phyloP scores from a whole-genome alignment of 2,113 vertebrate genomes.

The Heterotis niloticus region DNA sequence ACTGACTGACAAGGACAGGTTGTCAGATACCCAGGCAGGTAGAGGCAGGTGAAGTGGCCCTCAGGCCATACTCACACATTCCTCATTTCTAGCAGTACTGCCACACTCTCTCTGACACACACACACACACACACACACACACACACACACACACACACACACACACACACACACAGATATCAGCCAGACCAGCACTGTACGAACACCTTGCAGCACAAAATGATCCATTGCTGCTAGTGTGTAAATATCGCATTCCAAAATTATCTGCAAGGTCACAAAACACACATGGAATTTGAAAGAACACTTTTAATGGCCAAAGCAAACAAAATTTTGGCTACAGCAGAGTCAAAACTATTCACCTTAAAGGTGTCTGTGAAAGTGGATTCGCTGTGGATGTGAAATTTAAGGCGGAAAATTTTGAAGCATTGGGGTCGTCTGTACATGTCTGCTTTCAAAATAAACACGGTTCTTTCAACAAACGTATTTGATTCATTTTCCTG shows the following conservation, averaged over 20 bases:
- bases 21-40: constrained; percentile 57
- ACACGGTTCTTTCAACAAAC: too few relatives aligned
- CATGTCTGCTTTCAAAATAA: too few relatives aligned
- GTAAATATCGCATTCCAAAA: background rate
- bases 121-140: constrained; percentile 37
- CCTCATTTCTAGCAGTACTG: constrained; percentile 54
- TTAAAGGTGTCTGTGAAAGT: too few relatives aligned
- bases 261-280: background rate
- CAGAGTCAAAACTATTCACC: background rate
- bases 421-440: too few relatives aligned
- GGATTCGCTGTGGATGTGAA: too few relatives aligned
- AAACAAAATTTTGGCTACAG: background rate
- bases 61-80: constrained; percentile 64
- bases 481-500: too few relatives aligned
- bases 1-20: constrained; percentile 41
- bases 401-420: too few relatives aligned
- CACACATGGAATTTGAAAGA: background rate
- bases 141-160: constrained; percentile 11
- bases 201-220: background rate
- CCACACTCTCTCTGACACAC: constrained; percentile 24
- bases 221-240: background rate
- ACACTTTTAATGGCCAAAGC: background rate
- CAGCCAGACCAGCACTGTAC: background rate
- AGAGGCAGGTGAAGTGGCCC: constrained; percentile 42
- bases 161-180: background rate